These are phyloP conservation scores for Dorcus parallelipipedus DNA, from an alignment of 2,888 invertebrate species.

Conservation along the genomic window DNA sequence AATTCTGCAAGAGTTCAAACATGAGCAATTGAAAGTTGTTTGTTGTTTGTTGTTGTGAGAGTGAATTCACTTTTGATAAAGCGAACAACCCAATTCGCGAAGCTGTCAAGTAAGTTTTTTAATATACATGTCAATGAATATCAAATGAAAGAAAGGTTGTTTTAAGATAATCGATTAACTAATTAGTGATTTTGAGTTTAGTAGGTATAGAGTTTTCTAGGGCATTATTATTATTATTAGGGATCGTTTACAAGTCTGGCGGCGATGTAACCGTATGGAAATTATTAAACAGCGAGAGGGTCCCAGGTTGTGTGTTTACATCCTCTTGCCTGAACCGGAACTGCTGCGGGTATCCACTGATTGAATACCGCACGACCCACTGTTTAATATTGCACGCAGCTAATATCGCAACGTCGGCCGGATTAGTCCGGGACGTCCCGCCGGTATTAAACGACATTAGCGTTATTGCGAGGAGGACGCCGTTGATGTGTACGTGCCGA, in stretches of 20 bases:
- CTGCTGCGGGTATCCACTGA: conserved; percentile 28
- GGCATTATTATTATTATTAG: too few relatives aligned
- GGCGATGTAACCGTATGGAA: neutral
- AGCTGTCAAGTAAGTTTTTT: too few relatives aligned
- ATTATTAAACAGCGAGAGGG: conserved; percentile 13
- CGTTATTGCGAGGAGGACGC: conserved; percentile 32
- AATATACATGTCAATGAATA: too few relatives aligned
- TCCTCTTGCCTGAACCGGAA: conserved; percentile 22
- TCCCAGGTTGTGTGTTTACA: conserved; percentile 4
- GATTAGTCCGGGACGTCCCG: conserved; percentile 35
- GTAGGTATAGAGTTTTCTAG: too few relatives aligned
- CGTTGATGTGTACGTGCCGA: conserved; percentile 28
- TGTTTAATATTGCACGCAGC: conserved; percentile 40
- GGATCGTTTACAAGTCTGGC: neutral
- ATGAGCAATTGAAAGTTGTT: too few relatives aligned
- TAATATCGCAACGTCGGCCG: conserved; percentile 35
- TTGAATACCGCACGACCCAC: conserved; percentile 36
- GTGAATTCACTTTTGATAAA: too few relatives aligned
- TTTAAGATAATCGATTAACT: too few relatives aligned
- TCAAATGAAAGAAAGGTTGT: too few relatives aligned
- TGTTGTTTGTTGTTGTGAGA: too few relatives aligned
- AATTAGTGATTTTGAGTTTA: too few relatives aligned
- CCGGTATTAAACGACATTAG: conserved; percentile 39
- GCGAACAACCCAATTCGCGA: too few relatives aligned
- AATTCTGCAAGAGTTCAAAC: too few relatives aligned